Evolutionary conservation across 2,113 vertebrate species (phyloP).

Genomic region (Heteronetta atricapilla): DNA sequence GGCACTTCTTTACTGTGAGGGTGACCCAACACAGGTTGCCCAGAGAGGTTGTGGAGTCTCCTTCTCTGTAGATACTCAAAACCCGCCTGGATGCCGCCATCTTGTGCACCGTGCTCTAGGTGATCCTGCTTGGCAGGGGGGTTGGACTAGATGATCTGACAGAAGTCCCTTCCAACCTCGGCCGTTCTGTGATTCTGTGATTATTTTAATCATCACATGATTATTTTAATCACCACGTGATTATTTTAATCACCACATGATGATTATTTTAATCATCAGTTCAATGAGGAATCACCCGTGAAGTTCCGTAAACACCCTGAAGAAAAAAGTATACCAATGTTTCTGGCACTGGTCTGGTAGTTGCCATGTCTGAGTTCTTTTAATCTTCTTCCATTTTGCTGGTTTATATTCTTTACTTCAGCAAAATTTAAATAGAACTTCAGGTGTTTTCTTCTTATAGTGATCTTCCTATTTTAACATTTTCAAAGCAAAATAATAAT

Average conservation of each 20-base stretch:
- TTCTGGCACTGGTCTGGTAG: neutral
- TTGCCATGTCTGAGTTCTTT: neutral
- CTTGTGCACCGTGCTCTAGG: no score
- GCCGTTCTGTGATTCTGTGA: no score
- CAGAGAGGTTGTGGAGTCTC: no score
- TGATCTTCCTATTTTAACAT: neutral
- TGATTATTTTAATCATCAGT: no score
- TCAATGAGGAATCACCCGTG: neutral
- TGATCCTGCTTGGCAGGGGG: no score
- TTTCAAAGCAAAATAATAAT: neutral
- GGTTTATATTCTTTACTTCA: neutral
- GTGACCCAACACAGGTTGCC: no score
- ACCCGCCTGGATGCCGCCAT: no score
- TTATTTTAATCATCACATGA: neutral
- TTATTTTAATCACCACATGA: neutral
- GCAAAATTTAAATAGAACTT: neutral
- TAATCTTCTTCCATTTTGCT: neutral
- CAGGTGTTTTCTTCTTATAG: neutral
- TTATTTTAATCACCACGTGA: neutral
- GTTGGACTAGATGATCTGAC: no score
- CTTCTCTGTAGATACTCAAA: no score
- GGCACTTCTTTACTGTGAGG: no score
- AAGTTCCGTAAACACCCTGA: neutral
- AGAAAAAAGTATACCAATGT: neutral
- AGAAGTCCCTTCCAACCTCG: no score